phyloP scores from a whole-genome alignment of 2,113 vertebrate genomes.

The Scytalopus superciliaris region DNA sequence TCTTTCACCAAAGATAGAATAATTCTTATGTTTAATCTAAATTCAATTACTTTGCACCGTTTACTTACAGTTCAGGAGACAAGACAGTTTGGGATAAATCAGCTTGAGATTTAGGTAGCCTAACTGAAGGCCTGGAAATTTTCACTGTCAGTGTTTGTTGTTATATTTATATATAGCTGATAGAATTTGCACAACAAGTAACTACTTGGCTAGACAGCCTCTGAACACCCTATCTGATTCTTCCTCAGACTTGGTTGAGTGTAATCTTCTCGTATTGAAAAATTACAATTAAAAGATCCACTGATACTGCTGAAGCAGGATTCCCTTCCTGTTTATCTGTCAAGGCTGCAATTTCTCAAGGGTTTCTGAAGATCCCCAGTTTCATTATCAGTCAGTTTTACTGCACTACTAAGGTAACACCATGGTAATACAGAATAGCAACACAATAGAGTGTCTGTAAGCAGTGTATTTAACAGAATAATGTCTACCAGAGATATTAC shows the following conservation, averaged over 20 bases:
- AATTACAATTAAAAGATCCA: background rate
- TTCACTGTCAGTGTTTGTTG: background rate
- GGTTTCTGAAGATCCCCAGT: background rate
- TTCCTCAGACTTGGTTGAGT: background rate
- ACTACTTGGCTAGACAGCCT: background rate
- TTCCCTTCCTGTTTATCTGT: background rate
- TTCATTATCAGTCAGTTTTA: background rate
- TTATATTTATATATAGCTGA: background rate
- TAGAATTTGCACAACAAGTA: background rate
- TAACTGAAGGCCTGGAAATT: background rate
- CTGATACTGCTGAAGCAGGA: background rate
- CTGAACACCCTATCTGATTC: background rate
- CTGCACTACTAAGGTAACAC: background rate
- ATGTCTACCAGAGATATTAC: background rate
- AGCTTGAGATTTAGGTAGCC: background rate
- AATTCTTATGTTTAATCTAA: background rate
- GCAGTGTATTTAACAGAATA: background rate
- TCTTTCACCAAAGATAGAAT: background rate
- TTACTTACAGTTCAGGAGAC: background rate
- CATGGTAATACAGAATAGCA: background rate
- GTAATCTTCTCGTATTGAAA: background rate
- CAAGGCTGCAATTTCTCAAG: background rate
- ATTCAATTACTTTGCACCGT: background rate
- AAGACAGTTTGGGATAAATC: background rate
- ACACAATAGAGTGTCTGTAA: background rate